phyloP scores from a whole-genome alignment of 2,888 invertebrate genomes.

The Linnaemya vulpina region DNA sequence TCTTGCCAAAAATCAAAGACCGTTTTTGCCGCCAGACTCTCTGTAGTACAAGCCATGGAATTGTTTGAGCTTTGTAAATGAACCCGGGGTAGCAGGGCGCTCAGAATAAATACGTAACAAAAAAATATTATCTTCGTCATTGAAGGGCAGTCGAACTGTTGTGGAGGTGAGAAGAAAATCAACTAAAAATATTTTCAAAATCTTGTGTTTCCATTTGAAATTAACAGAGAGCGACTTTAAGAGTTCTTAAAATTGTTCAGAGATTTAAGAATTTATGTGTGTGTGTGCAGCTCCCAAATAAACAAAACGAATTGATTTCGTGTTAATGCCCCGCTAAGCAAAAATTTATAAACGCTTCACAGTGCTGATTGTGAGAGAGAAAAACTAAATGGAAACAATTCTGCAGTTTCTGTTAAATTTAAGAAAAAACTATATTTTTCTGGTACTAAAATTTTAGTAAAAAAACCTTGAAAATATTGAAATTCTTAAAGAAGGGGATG shows the following conservation, averaged over 20 bases:
- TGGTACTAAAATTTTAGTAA: too few relatives aligned
- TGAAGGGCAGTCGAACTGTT: neutral
- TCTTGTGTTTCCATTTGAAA: neutral
- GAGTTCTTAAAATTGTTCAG: neutral
- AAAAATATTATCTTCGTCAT: neutral
- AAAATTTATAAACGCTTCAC: neutral
- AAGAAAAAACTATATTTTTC: too few relatives aligned
- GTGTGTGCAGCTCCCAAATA: constrained; percentile 22
- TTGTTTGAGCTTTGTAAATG: neutral
- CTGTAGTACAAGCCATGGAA: neutral
- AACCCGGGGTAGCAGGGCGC: neutral
- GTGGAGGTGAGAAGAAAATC: neutral
- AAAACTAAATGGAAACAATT: too few relatives aligned
- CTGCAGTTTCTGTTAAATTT: too few relatives aligned
- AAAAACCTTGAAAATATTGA: too few relatives aligned
- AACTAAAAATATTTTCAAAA: constrained; percentile 19
- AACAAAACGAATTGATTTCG: constrained; percentile 1
- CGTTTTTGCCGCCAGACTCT: neutral
- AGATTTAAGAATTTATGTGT: neutral
- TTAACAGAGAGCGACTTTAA: neutral
- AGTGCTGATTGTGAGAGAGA: neutral
- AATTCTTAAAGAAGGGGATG: too few relatives aligned
- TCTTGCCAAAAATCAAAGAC: constrained; percentile 61
- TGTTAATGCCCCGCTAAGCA: neutral
- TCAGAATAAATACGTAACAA: neutral